These are phyloP conservation scores for Hypsopygia costalis DNA, from an alignment of 2,888 invertebrate genomes.

Conservation along the genomic window DNA sequence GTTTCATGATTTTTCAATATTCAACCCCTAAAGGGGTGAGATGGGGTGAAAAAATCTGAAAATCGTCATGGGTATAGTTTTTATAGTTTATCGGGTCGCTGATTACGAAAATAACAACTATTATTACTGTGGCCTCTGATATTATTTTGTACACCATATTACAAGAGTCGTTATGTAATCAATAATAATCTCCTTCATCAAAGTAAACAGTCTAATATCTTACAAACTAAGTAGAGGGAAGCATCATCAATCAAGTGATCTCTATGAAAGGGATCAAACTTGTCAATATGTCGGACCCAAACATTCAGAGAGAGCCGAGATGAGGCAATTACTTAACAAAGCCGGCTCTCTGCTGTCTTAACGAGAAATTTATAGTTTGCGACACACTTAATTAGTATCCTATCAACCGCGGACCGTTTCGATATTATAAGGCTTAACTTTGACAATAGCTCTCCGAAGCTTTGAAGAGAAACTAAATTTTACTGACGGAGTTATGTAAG, in stretches of 20 bases:
- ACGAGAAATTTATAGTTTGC: slow-evolving; percentile 17
- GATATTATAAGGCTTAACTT: slow-evolving; percentile 11
- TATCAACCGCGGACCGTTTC: slow-evolving; percentile 9
- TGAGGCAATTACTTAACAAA: slow-evolving; percentile 28
- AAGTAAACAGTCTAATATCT: slow-evolving; percentile 17
- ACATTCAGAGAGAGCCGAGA: slow-evolving; percentile 26
- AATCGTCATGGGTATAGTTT: too few relatives aligned
- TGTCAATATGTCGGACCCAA: slow-evolving; percentile 36
- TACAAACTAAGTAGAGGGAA: slow-evolving; percentile 4
- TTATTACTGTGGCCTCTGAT: not conserved
- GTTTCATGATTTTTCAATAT: too few relatives aligned
- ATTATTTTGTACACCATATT: not conserved
- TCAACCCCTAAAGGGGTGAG: too few relatives aligned
- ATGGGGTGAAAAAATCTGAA: too few relatives aligned
- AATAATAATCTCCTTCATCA: slow-evolving; percentile 13
- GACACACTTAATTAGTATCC: slow-evolving; percentile 18
- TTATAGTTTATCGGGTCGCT: too few relatives aligned
- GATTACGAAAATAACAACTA: too few relatives aligned
- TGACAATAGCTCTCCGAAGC: slow-evolving; percentile 1
- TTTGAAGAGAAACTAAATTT: slow-evolving; percentile 2
- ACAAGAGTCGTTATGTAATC: not conserved
- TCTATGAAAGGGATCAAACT: slow-evolving; percentile 33
- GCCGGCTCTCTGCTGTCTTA: slow-evolving; percentile 16
- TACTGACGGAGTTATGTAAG: slow-evolving; percentile 5
- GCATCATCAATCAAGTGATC: slow-evolving; percentile 35